Conservation (phyloP, 2,888 invertebrate species). For the Drosophila gaucha region DNA sequence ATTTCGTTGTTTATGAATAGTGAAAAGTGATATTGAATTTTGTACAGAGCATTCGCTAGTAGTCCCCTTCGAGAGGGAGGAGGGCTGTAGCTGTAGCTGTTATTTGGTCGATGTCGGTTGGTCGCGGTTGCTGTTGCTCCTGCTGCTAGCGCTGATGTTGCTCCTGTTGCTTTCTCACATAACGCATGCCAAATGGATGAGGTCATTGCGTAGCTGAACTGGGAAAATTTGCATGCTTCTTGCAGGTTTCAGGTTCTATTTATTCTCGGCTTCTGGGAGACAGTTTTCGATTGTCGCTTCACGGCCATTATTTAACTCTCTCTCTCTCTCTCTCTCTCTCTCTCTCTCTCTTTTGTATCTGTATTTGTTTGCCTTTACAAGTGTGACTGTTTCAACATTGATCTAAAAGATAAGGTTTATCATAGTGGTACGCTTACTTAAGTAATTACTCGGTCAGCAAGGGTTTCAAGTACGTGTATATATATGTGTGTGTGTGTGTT, state of each 20-base stretch:
- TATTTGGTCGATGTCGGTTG: conserved; percentile 38
- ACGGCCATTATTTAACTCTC: conserved; percentile 18
- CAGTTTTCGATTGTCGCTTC: conserved; percentile 9
- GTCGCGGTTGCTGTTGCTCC: background rate
- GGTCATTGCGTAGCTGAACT: conserved; percentile 62
- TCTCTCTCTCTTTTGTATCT: background rate
- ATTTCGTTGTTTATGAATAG: background rate
- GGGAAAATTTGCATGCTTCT: conserved; percentile 39
- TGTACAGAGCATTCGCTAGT: conserved; percentile 6
- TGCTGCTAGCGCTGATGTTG: conserved; percentile 8
- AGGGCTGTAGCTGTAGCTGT: background rate
- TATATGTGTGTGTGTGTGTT: conserved; percentile 4
- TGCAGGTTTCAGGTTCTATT: conserved; percentile 44
- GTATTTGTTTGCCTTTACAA: conserved; percentile 32
- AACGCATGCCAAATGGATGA: conserved; percentile 48
- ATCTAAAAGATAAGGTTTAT: conserved; percentile 51
- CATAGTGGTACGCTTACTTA: conserved; percentile 38
- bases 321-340: background rate
- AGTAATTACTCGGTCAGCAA: conserved; percentile 47
- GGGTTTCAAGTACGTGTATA: background rate
- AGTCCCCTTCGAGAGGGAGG: background rate
- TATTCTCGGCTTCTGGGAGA: conserved; percentile 28
- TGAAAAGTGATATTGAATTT: background rate
- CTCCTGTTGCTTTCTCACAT: conserved; percentile 46
- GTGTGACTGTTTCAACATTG: conserved; percentile 42